These are phyloP conservation scores for Notoglanidium macrostoma DNA, from an alignment of 2,797 vertebrate genomes.

Conservation along the genomic window DNA sequence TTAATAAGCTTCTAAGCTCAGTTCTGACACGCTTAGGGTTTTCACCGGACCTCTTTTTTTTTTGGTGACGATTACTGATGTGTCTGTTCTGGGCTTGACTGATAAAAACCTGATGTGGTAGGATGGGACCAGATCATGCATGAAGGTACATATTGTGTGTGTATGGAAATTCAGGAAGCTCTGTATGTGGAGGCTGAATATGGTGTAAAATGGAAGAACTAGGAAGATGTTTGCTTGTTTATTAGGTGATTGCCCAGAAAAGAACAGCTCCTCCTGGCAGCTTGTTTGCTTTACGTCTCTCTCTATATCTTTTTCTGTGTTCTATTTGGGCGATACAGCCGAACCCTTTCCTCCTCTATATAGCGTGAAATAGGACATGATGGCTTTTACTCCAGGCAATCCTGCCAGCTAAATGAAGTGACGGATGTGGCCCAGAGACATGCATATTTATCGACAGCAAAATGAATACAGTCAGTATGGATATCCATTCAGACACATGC, in stretches of 20 bases:
- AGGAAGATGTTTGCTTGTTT: background rate
- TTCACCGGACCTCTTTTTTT: constrained; percentile 29
- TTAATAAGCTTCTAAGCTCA: background rate
- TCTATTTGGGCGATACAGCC: background rate
- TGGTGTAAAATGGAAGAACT: background rate
- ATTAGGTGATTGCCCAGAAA: background rate
- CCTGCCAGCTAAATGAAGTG: constrained; percentile 43
- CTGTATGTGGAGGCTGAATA: constrained; percentile 5
- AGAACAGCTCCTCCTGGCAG: background rate
- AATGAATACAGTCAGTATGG: constrained; percentile 3
- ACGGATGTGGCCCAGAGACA: constrained; percentile 10
- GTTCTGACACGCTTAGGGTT: constrained; percentile 7
- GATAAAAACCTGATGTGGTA: background rate
- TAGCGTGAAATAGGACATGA: constrained; percentile 42
- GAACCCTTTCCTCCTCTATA: constrained; percentile 19
- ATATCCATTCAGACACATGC: constrained; percentile 3
- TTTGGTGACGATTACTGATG: constrained; percentile 45
- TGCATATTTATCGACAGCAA: constrained; percentile 19
- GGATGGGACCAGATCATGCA: background rate
- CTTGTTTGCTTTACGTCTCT: constrained; percentile 20
- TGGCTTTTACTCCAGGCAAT: constrained; percentile 37
- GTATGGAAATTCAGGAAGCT: background rate
- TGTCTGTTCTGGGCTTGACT: constrained; percentile 23
- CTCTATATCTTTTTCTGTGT: constrained; percentile 12
- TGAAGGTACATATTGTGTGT: constrained; percentile 36